Evolutionary conservation across 2,113 vertebrate species (phyloP).

Genomic region (zebrafish (Danio rerio)): DNA sequence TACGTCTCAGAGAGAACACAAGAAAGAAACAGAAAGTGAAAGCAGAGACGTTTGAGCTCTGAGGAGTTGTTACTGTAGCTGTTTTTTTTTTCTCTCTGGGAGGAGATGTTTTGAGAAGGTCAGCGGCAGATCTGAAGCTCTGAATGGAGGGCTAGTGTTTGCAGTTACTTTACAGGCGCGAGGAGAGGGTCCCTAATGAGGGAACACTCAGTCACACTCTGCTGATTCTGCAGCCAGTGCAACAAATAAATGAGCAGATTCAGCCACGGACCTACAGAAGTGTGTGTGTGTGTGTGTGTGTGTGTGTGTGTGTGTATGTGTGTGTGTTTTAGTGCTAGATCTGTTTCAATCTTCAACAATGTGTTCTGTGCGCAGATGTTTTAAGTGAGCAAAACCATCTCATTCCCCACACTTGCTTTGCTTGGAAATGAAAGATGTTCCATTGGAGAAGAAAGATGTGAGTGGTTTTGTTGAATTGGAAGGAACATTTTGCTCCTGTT

Average conservation of each 20-base stretch:
- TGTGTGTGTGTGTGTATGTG: neutral
- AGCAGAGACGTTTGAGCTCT: too few relatives aligned
- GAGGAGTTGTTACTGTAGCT: too few relatives aligned
- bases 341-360: neutral
- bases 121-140: neutral
- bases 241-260: slow-evolving; percentile 34
- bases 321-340: neutral
- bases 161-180: neutral
- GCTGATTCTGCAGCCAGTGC: slow-evolving; percentile 31
- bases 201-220: slow-evolving; percentile 15
- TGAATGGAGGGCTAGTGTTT: neutral
- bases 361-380: too few relatives aligned
- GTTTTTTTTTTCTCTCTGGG: too few relatives aligned
- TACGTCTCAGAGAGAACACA: too few relatives aligned
- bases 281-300: neutral
- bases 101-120: slow-evolving; percentile 24
- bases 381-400: neutral
- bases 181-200: slow-evolving; percentile 16
- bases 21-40: too few relatives aligned
- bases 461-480: neutral
- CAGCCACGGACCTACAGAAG: neutral
- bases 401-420: neutral
- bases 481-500: neutral
- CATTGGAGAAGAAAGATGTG: neutral
- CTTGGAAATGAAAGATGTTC: neutral